These are phyloP conservation scores for Pyrocephalus nanus DNA, from an alignment of 2,797 vertebrate species.

Conservation along the genomic window DNA sequence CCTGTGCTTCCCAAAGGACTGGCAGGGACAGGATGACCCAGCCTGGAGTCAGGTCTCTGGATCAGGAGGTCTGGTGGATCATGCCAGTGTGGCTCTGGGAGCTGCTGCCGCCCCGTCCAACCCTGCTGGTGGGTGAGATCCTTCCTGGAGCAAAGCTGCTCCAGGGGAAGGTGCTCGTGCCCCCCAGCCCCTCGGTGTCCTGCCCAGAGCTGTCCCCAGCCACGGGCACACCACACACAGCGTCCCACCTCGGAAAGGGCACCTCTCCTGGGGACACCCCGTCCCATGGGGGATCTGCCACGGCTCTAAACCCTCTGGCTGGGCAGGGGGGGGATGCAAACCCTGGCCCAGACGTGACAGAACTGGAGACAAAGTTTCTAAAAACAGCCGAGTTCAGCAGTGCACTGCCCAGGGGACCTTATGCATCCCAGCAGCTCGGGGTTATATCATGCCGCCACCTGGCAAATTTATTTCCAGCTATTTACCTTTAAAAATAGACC, in stretches of 20 bases:
- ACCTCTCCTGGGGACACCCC: background rate
- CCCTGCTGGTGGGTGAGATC: background rate
- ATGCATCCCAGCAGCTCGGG: background rate
- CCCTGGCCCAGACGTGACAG: background rate
- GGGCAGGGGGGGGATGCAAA: background rate
- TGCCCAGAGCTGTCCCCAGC: background rate
- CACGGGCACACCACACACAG: accelerated
- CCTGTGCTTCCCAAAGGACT: accelerated
- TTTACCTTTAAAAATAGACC: slow-evolving; percentile 30
- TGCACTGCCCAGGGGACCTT: background rate
- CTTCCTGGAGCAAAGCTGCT: background rate
- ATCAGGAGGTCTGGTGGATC: background rate
- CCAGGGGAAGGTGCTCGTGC: accelerated
- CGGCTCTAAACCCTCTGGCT: background rate
- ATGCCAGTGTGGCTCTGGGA: background rate
- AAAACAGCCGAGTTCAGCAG: background rate
- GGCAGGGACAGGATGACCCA: background rate
- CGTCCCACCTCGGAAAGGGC: accelerated
- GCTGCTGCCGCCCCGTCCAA: background rate
- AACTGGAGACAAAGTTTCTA: background rate
- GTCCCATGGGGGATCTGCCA: background rate
- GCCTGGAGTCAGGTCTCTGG: background rate
- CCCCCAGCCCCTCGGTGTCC: accelerated
- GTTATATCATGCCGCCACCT: background rate
- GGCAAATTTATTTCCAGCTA: background rate